A percentile compares a stretch with the other conserved stretches of the same genome.
These are phyloP conservation scores for Pogonomyrmex californicus DNA, from an alignment of 1,140 invertebrate genomes.

Conservation along the genomic window DNA sequence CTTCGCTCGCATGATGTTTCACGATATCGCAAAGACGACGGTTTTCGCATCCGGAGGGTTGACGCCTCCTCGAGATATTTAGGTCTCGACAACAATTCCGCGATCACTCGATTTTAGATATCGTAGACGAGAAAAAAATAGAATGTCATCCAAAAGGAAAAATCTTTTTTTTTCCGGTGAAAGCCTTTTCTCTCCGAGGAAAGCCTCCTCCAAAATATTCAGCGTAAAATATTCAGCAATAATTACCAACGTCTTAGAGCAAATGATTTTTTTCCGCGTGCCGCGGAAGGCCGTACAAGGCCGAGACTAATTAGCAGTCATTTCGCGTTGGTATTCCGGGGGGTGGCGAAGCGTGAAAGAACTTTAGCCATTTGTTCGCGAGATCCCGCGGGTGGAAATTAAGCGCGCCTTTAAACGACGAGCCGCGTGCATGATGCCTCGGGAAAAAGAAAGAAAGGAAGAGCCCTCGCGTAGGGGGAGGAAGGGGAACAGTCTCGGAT, in stretches of 20 bases:
- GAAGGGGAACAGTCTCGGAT: slow-evolving; percentile 24
- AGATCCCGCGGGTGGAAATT: slow-evolving; percentile 62
- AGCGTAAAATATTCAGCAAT: background rate
- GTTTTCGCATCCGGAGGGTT: slow-evolving; percentile 19
- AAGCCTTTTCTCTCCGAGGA: background rate
- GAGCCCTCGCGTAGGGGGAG: slow-evolving; percentile 2
- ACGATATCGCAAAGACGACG: slow-evolving; percentile 26
- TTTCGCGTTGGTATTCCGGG: background rate
- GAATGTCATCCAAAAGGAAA: background rate
- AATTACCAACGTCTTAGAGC: background rate
- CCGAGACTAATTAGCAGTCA: slow-evolving; percentile 21
- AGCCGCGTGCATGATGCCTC: slow-evolving; percentile 29
- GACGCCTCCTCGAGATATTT: slow-evolving; percentile 18
- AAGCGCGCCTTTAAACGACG: slow-evolving; percentile 60
- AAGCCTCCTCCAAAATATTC: background rate
- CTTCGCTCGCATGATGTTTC: background rate
- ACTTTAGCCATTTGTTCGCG: slow-evolving; percentile 61
- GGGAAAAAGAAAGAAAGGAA: slow-evolving; percentile 38
- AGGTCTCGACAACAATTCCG: background rate
- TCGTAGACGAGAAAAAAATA: slow-evolving; percentile 10
- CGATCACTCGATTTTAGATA: slow-evolving; percentile 37
- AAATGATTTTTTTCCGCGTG: background rate
- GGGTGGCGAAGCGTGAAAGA: slow-evolving; percentile 38
- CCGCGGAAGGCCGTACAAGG: background rate
- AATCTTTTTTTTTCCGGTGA: no score